Percentiles rank a stretch among this genome's conserved stretches.
These are phyloP conservation scores for Lepilemur ruficaudatus DNA, from an alignment of 2,797 vertebrate species.

Conservation along the genomic window DNA sequence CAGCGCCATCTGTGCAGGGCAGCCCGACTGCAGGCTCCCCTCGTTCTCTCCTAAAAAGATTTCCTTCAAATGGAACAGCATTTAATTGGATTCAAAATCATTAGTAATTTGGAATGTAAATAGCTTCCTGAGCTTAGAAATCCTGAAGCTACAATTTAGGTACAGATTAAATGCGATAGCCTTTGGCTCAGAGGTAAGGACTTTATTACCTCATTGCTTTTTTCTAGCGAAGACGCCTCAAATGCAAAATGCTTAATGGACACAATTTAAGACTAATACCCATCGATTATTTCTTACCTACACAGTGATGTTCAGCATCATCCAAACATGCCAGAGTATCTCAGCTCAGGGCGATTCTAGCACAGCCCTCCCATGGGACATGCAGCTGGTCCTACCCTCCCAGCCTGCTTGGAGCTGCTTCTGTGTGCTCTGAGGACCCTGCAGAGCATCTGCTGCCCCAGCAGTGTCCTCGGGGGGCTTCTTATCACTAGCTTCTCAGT, in stretches of 20 bases:
- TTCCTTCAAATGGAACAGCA: neutral
- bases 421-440: neutral
- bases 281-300: neutral
- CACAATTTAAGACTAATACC: neutral
- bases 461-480: neutral
- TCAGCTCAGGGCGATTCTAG: neutral
- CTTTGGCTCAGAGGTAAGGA: neutral
- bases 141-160: neutral
- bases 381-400: accelerated
- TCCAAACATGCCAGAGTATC: no score
- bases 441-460: neutral
- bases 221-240: neutral
- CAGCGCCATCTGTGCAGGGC: neutral
- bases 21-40: neutral
- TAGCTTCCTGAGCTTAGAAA: neutral
- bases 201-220: no score
- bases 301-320: neutral
- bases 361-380: neutral
- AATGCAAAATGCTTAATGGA: neutral
- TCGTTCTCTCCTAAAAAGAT: neutral
- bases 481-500: neutral
- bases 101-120: neutral
- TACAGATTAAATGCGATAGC: neutral
- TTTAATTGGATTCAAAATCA: neutral
- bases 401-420: neutral